Conservation (phyloP, 1,140 invertebrate genomes). For the Saxidomus purpurata region DNA sequence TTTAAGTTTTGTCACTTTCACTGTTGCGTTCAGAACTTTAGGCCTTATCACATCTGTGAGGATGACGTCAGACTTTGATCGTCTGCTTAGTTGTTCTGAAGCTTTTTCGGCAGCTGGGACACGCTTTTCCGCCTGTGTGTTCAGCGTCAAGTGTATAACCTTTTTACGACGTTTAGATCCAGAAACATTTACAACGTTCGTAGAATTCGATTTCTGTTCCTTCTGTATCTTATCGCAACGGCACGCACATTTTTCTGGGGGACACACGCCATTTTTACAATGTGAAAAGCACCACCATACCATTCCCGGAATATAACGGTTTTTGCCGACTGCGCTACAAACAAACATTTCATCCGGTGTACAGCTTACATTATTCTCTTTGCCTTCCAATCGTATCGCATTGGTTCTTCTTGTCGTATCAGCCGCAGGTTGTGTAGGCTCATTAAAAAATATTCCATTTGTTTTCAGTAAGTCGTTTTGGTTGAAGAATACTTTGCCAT, state of each 20-base stretch:
- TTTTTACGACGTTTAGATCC: background rate
- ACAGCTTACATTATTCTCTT: background rate
- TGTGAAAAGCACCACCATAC: slow-evolving; percentile 58
- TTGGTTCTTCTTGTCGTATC: too few relatives aligned
- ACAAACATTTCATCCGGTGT: slow-evolving; percentile 4
- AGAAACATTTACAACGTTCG: background rate
- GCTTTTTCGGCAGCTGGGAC: too few relatives aligned
- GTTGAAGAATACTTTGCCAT: slow-evolving; percentile 8
- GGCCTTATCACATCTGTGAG: background rate
- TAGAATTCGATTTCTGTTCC: background rate
- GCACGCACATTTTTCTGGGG: slow-evolving; percentile 22
- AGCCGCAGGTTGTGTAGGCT: background rate
- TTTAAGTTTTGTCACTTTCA: background rate
- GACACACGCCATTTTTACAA: slow-evolving; percentile 36
- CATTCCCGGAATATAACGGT: slow-evolving; percentile 37
- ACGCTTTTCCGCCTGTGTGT: background rate
- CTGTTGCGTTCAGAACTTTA: background rate
- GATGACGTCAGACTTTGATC: background rate
- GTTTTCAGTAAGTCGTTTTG: background rate
- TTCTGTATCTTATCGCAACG: background rate
- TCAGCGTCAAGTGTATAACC: background rate
- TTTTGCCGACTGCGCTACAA: slow-evolving; percentile 31
- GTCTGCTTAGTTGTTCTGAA: background rate
- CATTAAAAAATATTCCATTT: background rate
- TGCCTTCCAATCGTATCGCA: too few relatives aligned